These are phyloP conservation scores for Linepithema humile DNA, from an alignment of 1,140 invertebrate genomes.

Conservation along the genomic window DNA sequence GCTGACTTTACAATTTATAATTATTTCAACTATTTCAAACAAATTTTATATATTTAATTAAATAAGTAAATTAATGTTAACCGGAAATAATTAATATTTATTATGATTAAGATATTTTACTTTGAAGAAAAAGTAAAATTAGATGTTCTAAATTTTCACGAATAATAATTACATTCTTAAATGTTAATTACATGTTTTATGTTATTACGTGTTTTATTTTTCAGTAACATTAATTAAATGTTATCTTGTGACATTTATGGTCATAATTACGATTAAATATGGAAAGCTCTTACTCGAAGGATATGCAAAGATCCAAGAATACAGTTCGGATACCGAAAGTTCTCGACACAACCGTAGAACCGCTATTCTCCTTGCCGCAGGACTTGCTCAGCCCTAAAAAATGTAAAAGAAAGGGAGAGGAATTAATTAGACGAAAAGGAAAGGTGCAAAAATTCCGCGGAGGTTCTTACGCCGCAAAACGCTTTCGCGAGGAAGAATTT, in stretches of 20 bases:
- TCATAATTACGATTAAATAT: conserved; percentile 43
- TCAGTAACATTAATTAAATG: neutral
- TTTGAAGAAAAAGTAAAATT: neutral
- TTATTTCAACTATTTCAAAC: too few species aligned
- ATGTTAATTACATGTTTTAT: too few species aligned
- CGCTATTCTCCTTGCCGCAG: conserved; percentile 66
- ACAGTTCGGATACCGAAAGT: conserved; percentile 16
- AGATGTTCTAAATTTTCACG: neutral
- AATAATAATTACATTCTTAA: too few species aligned
- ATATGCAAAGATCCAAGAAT: neutral
- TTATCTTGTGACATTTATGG: neutral
- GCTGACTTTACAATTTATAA: too few species aligned
- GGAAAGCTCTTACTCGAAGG: conserved; percentile 37
- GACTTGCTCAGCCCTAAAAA: conserved; percentile 60
- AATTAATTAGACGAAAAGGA: conserved; percentile 24
- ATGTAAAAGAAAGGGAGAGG: conserved; percentile 28
- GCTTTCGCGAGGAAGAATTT: conserved; percentile 71
- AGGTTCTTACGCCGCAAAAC: conserved; percentile 56
- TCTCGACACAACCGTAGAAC: conserved; percentile 61
- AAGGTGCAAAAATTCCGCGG: conserved; percentile 54
- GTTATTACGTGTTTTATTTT: conserved; percentile 16
- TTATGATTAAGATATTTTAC: neutral
- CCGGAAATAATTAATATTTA: neutral
- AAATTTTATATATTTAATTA: too few species aligned
- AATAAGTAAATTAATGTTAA: too few species aligned